Evolutionary conservation across 2,113 vertebrate species (phyloP).

Genomic region (Cathartes aura): DNA sequence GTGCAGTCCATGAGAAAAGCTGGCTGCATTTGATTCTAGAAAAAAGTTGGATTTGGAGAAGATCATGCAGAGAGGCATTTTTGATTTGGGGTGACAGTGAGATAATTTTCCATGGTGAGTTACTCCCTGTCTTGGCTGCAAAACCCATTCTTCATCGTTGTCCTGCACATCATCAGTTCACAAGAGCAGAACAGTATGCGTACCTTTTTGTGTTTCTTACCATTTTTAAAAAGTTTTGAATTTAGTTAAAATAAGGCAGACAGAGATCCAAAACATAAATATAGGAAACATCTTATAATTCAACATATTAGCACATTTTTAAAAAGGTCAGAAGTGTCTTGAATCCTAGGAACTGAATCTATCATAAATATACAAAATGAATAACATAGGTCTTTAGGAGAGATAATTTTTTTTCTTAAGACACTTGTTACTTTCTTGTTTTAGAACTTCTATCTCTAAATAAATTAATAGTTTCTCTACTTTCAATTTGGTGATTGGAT

Average conservation of each 20-base stretch:
- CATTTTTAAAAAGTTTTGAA: not conserved
- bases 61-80: not conserved
- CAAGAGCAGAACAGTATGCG: not conserved
- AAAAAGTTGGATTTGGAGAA: not conserved
- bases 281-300: not conserved
- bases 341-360: not conserved
- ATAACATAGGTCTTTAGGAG: not conserved
- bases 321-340: not conserved
- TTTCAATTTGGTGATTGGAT: not conserved
- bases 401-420: not conserved
- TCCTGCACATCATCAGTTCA: not conserved
- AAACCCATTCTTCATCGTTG: not conserved
- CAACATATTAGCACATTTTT: not conserved
- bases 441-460: slow-evolving; percentile 10
- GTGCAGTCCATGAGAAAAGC: not conserved
- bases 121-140: not conserved
- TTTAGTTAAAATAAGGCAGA: not conserved
- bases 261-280: not conserved
- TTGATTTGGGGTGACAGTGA: not conserved
- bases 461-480: slow-evolving; percentile 5
- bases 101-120: not conserved
- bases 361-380: not conserved
- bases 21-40: not conserved
- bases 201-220: not conserved
- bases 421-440: not conserved